Base-by-base conservation (phyloP, 2,888 invertebrate genomes). In the Spodoptera picta region DNA sequence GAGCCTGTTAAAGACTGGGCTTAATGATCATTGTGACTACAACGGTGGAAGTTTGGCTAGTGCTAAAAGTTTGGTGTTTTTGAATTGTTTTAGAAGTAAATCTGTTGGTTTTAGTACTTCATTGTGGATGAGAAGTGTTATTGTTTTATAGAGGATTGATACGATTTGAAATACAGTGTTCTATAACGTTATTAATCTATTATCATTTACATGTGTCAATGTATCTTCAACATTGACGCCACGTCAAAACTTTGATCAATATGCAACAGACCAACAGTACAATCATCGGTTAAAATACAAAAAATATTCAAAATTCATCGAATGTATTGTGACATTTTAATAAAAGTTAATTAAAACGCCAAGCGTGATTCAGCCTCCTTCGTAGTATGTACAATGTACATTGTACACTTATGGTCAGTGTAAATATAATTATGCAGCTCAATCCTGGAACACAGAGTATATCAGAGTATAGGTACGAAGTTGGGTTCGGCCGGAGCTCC, bases 401-500 rank as follows among this genome's bases (percentile, higher is more conserved):
- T 51, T 48, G 52, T 70, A 53, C 55, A 66, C 60, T 60, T 68
- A 65, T 56, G 66, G 58, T 57, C 53, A 63, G 24, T 60, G 81
- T 80, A 73, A 79, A 73, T 80, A 78, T 75, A 80, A 79, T 80
- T 80, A 75, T 67, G 60, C 66, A 69, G 55, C 64, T 70, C 65
- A 79, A 70, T 74, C 67, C 69, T 54, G 57, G 45, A 57, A 69
- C 58, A 61, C 9, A 51, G 56, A 58, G 77, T 69, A 73, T 71
- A 80, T 82, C 69, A 75, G 64, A 76, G 73, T 80, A 74, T 80
- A 67, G 66, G 50, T 65, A 79, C 71, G 56, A 62, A 75, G 79
- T 80, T 72, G 63, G 77, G 82, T 75, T 77, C 80, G 83, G 72
- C 71, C 77, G 58, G 80, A 80, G 82, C 83, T 86, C 86, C 79